Evolutionary conservation across 1,140 invertebrate species (phyloP).

Genomic region (Holotrichia oblita): DNA sequence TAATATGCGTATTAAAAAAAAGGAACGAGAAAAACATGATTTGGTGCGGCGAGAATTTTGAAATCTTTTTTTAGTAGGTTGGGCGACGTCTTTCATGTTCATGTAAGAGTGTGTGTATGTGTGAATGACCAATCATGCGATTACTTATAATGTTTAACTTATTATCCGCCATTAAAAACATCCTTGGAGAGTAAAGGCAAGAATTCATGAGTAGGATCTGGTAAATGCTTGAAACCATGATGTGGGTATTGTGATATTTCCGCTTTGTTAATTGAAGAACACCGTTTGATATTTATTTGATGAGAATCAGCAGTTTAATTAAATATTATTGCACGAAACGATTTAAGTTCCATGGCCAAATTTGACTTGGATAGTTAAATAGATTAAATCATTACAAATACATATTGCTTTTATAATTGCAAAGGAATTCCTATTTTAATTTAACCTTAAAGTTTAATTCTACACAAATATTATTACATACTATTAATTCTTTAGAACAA

Average conservation of each 20-base stretch:
- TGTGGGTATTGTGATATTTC: background rate
- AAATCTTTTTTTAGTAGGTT: background rate
- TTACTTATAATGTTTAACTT: background rate
- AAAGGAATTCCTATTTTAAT: no score
- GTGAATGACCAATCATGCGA: conserved; percentile 11
- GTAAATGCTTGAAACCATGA: background rate
- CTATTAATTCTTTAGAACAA: no score
- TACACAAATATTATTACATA: no score
- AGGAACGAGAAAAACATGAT: background rate
- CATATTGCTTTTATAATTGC: no score
- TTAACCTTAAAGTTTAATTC: no score
- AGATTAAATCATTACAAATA: no score
- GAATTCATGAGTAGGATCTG: background rate
- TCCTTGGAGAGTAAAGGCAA: conserved; percentile 16
- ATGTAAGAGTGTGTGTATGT: background rate
- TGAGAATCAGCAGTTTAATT: background rate
- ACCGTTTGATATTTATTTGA: background rate
- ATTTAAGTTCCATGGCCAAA: no score
- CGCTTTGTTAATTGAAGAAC: background rate
- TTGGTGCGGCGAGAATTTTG: background rate
- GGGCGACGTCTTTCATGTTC: background rate
- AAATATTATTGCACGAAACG: no score
- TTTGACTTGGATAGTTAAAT: no score
- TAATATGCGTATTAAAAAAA: background rate
- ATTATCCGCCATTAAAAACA: conserved; percentile 3